Percentiles rank a stretch among this genome's conserved stretches.
phyloP scores from a whole-genome alignment of 2,113 vertebrate species.

The Myrmecobius fasciatus region DNA sequence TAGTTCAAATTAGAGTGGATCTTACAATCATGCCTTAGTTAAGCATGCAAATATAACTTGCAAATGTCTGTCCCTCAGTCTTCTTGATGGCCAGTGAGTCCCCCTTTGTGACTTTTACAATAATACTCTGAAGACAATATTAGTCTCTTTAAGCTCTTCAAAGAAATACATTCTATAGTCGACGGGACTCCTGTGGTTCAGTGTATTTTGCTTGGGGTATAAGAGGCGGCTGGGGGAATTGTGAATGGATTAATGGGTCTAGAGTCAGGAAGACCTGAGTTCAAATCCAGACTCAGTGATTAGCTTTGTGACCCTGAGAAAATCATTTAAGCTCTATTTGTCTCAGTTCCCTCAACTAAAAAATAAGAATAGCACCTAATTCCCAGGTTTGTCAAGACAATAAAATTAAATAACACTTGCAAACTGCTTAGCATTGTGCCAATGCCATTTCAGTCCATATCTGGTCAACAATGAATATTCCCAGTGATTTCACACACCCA shows the following conservation, averaged over 20 bases:
- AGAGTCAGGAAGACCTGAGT: background rate
- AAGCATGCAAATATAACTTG: background rate
- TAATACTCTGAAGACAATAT: background rate
- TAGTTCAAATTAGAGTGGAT: background rate
- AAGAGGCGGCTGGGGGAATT: background rate
- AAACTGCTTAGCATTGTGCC: background rate
- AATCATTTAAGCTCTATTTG: background rate
- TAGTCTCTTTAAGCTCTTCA: background rate
- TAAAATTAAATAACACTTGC: background rate
- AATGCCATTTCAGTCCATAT: slow-evolving; percentile 41
- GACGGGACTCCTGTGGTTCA: background rate
- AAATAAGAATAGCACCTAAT: background rate
- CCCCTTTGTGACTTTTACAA: background rate
- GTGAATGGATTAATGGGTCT: background rate
- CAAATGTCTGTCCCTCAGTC: background rate
- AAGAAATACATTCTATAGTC: background rate
- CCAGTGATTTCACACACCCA: background rate
- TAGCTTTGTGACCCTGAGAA: background rate
- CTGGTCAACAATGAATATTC: background rate
- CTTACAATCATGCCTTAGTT: background rate
- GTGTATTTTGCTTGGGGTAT: background rate
- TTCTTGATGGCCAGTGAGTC: background rate
- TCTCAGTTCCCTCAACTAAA: background rate
- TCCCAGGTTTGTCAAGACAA: background rate
- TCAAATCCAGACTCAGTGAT: background rate